Evolutionary conservation across 1,140 invertebrate species (phyloP).

Genomic region (Sarcophaga bullata): DNA sequence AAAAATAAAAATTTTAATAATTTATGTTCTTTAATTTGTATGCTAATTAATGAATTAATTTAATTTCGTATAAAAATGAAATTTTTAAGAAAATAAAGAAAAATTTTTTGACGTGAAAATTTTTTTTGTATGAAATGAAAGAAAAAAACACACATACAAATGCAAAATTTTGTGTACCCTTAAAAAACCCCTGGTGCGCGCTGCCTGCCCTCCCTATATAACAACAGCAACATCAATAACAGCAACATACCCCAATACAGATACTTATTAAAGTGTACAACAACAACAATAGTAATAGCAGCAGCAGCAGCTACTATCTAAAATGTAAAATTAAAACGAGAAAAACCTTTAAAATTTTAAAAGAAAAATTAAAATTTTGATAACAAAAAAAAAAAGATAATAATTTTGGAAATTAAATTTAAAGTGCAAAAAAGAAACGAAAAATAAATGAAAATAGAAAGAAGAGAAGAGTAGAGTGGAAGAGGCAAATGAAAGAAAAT

Average conservation of each 20-base stretch:
- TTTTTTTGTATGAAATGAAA: too few relatives aligned
- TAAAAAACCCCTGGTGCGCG: constrained; percentile 39
- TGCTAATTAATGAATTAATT: too few relatives aligned
- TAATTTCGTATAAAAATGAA: too few relatives aligned
- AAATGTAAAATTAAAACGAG: background rate
- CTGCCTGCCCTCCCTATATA: constrained; percentile 37
- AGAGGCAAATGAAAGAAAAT: constrained; percentile 18
- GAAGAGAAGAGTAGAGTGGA: background rate
- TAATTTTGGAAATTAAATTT: background rate
- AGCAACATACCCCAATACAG: too few relatives aligned
- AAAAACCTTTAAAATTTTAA: constrained; percentile 5
- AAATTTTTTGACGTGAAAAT: too few relatives aligned
- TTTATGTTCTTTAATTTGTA: too few relatives aligned
- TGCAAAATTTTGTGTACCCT: constrained; percentile 41
- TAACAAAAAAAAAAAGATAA: background rate
- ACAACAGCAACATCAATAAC: constrained; percentile 2
- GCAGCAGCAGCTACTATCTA: background rate
- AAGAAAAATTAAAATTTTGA: background rate
- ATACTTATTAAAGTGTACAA: background rate
- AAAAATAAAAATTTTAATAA: too few relatives aligned
- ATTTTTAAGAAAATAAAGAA: too few relatives aligned
- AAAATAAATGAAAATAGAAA: background rate
- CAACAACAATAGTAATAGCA: background rate
- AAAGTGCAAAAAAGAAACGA: background rate
- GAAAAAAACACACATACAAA: constrained; percentile 16